A percentile compares a stretch with the other conserved stretches of the same genome.
These are phyloP conservation scores for Thamnaconus septentrionalis DNA, from an alignment of 2,113 vertebrate species.

Conservation along the genomic window DNA sequence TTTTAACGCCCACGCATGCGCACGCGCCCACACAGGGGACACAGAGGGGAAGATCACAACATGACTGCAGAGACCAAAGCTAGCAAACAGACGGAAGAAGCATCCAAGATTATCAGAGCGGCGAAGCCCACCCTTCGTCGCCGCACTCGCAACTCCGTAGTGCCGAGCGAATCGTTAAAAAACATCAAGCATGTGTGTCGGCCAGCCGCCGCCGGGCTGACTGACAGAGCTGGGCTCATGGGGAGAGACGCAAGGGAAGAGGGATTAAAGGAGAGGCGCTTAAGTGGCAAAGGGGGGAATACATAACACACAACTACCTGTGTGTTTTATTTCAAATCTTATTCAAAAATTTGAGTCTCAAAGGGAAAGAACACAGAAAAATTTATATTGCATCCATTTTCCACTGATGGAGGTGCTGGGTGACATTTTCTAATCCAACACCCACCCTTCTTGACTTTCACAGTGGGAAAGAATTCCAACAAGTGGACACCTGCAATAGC, in stretches of 20 bases:
- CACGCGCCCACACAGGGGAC: not conserved
- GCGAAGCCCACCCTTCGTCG: conserved; percentile 35
- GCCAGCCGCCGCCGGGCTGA: conserved; percentile 15
- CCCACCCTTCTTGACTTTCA: too few relatives aligned
- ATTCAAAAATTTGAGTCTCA: too few relatives aligned
- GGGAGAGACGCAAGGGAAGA: conserved; percentile 56
- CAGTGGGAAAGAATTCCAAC: too few relatives aligned
- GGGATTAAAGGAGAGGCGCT: conserved; percentile 60
- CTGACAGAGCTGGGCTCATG: conserved; percentile 31
- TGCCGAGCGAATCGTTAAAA: conserved; percentile 52
- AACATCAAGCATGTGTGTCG: conserved; percentile 27
- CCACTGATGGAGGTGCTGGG: too few relatives aligned
- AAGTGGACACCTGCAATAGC: too few relatives aligned
- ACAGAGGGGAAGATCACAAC: conserved; percentile 12
- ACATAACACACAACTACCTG: conserved; percentile 5
- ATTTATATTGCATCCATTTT: too few relatives aligned
- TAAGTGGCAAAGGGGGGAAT: conserved; percentile 34
- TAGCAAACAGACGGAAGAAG: conserved; percentile 38
- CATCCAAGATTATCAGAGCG: conserved; percentile 37
- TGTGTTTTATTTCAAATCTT: too few relatives aligned
- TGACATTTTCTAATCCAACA: too few relatives aligned
- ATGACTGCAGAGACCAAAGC: conserved; percentile 47
- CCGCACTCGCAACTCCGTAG: conserved; percentile 41
- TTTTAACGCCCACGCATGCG: conserved; percentile 30
- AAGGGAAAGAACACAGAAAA: too few relatives aligned